Base-by-base conservation (phyloP, 1,140 invertebrate genomes). In the Neuroterus valhalla region DNA sequence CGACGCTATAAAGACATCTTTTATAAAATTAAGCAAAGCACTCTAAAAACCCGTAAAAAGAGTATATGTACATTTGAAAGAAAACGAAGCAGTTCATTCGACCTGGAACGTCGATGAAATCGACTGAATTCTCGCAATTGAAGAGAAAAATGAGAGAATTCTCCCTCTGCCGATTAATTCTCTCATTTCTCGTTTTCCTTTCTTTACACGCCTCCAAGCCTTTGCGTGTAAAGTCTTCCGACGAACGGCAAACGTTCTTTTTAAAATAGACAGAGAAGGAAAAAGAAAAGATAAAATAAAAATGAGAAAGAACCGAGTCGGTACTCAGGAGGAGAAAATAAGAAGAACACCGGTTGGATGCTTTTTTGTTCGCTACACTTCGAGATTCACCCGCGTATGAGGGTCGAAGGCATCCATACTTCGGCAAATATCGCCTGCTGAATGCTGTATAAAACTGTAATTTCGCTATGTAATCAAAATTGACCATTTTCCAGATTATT, bases 331-430 rank as follows among this genome's bases (percentile, higher is more conserved):
- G 17, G 17, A 62, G 26, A 62, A 62, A 62, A 23, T 26, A 31
- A 31, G 52, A 62, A 62, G 55, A 62, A 15, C 55, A 62, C 26
- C 15, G 55, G 23, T 26, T 62, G 26, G 55, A 62, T 62, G n/a
- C 23, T 62, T 62, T 62, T 62, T 62, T 62, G 21, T 55, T 14
- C 26, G 55, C 26, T n/a, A 62, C 31, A 62, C 52, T 62, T 62
- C 6, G 19, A 62, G 55, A 62, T 62, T 62, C 23, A 62, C 55
- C 55, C 55, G 55, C 55, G 55, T 62, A 55, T 55, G 52, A 26
- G 46, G 46, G 46, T 17, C 17, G n/a, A 48, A 48, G 46, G 21
- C 23, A 21, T 21, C 2, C 23, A 38, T 38, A 26, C 23, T 62
- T 62, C 11, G 23, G 8, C 21, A 55, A 26, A 55, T 55, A 55